Base-by-base conservation (phyloP, 2,888 invertebrate genomes). In the Synanthedon formicaeformis region DNA sequence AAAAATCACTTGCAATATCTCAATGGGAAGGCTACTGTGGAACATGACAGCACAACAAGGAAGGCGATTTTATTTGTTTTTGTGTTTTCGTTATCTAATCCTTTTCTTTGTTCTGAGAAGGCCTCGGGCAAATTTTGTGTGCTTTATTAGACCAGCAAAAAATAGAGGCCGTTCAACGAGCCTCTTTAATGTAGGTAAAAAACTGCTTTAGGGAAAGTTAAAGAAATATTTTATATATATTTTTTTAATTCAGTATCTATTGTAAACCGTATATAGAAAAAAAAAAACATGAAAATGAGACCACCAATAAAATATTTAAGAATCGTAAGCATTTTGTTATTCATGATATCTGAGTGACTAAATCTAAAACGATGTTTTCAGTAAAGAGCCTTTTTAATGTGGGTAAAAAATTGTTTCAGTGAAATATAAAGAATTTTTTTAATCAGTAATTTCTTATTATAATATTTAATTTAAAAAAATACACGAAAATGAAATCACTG, bases 81-180 rank as follows among this genome's bases (percentile, higher is more conserved):
- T 70, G 63, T 66, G 61, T 64, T 68, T 69, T 69, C 61, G 64
- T 71, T 72, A 68, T 69, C 64, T 69, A 67, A 71, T 65, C 63
- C 64, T 58, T 63, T 61, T 64, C 64, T 69, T 72, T 71, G 67
- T 64, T 58, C 61, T 60, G 57, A 14, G 56, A 60, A 57, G 64
- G 64, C 69, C 63, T 58, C 60, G 54, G 66, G 71, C 68, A 63
- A 69, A 69, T 69, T 71, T 57, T 56, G 57, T 57, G 56, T 54
- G 54, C 57, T 58, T 62, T 64, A 63, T 56, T 57, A 58, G 55
- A 51, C 53, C 57, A 60, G 60, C 56, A 58, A 60, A 67, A 63
- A 60, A 57, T 55, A 57, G 53, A 51, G 48, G 49, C 51, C 51
- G 56, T 56, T 56, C 59, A 54, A 49, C 40, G 51, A 53, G 54